Evolutionary conservation across 2,113 vertebrate genomes (phyloP), one percentile per base, ranked within the genome.

Genomic region (Nothocercus nigrocapillus): DNA sequence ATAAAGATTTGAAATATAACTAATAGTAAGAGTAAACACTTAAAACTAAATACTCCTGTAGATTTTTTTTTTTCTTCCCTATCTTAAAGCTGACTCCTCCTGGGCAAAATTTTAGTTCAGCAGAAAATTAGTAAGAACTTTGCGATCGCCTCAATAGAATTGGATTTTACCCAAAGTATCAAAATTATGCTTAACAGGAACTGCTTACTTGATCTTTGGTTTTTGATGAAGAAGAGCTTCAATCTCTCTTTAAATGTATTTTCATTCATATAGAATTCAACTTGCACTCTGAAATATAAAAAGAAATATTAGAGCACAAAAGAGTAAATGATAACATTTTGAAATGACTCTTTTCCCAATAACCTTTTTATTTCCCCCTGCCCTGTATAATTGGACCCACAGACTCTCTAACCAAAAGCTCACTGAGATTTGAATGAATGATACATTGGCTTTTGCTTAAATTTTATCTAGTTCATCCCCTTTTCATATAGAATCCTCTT

Each of bases 151-250:
- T 85, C 38, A 90, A 34, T 9, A 6, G 44, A 66, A 69, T 20
- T 85, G 34, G 40, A 82, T 89, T 83, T 59, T 83, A 76, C 44
- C 69, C 77, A 25, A 84, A 73, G 28, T 53, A 83, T 58, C 32
- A 86, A 36, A 82, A 44, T 94, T 45, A 79, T 4, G 13, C 47
- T 59, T 85, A 66, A 94, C 4, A 72, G 38, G 70, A 94, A 79
- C 11, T 79, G 96, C 98, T 98, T 98, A 99, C 98, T 99, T 98
- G 98, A 99, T 98, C 98, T 98, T 98, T 98, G 98, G 96, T 98
- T 99, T 98, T 99, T 98, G 97, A 99, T 98, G 97, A 98, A 99
- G 97, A 98, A 99, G 92, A 98, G 97, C 91, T 99, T 98, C 83
- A 99, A 96, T 91, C 98, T 98, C 88, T 98, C 98, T 98, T 99